Conservation (phyloP, 2,888 invertebrate species). For the Chrysolina haemoptera region DNA sequence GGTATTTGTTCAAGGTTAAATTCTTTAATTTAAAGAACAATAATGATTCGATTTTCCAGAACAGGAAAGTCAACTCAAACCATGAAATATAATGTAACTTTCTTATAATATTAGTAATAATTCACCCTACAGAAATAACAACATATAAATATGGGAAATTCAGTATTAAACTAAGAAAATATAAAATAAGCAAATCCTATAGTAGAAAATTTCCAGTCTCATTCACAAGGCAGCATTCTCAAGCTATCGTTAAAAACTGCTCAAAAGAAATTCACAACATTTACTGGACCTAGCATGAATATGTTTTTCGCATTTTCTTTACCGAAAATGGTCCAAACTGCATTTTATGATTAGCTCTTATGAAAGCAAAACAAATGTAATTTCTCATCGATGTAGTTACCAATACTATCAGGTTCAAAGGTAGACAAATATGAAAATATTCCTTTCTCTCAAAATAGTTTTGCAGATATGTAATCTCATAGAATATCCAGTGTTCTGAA, state of each 20-base stretch:
- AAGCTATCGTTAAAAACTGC: slow-evolving; percentile 57
- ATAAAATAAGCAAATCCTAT: slow-evolving; percentile 51
- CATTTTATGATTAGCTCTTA: background rate
- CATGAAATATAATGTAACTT: slow-evolving; percentile 33
- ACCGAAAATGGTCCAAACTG: background rate
- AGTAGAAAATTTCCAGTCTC: slow-evolving; percentile 66
- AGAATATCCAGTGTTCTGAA: background rate
- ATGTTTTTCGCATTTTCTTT: background rate
- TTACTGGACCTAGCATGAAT: background rate
- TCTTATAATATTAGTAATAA: slow-evolving; percentile 46
- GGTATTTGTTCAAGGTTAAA: slow-evolving; percentile 21
- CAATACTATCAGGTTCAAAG: too few relatives aligned
- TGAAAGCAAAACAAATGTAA: too few relatives aligned
- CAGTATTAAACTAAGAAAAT: slow-evolving; percentile 45
- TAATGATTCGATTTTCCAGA: slow-evolving; percentile 42
- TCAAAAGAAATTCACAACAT: slow-evolving; percentile 25
- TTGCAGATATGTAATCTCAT: background rate
- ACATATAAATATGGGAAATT: slow-evolving; percentile 47
- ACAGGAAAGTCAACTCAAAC: slow-evolving; percentile 28
- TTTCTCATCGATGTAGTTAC: too few relatives aligned
- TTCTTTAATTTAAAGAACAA: slow-evolving; percentile 43
- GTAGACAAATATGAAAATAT: too few relatives aligned
- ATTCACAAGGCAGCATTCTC: slow-evolving; percentile 65
- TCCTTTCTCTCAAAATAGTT: background rate
- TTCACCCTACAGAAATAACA: slow-evolving; percentile 47